Conservation (phyloP, 2,888 invertebrate genomes). For the Caenorhabditis sp. region DNA sequence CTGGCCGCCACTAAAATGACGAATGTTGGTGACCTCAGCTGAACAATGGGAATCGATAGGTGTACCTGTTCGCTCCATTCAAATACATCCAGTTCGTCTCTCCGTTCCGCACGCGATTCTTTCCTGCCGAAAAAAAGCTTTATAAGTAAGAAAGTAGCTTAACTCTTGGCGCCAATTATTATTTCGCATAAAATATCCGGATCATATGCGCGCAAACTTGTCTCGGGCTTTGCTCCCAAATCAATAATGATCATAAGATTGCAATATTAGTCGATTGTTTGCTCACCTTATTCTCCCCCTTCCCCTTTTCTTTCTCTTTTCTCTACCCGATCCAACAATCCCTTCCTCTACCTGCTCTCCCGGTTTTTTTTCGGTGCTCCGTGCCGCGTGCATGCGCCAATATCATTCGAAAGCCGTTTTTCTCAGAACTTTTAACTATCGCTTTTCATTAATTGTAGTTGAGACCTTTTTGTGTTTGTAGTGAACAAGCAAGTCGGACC, state of each 20-base stretch:
- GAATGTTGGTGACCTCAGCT: constrained; percentile 28
- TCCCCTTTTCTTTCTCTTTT: not conserved
- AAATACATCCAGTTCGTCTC: constrained; percentile 2
- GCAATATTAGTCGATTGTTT: constrained; percentile 56
- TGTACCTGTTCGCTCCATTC: no score
- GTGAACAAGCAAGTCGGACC: no score
- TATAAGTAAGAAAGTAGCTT: no score
- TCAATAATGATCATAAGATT: constrained; percentile 57
- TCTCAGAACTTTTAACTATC: not conserved
- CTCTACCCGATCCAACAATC: constrained; percentile 28
- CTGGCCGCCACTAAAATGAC: constrained; percentile 15
- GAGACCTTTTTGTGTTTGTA: not conserved
- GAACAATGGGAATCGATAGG: constrained; percentile 43
- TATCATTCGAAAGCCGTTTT: not conserved
- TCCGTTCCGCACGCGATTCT: constrained; percentile 14
- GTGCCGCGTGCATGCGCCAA: not conserved
- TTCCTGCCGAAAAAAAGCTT: no score
- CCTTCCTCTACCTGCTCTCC: constrained; percentile 15
- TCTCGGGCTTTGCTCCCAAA: constrained; percentile 14
- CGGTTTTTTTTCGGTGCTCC: constrained; percentile 14
- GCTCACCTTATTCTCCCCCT: constrained; percentile 40
- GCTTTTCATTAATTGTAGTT: not conserved
- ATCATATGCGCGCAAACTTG: constrained; percentile 42
- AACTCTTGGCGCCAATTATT: not conserved
- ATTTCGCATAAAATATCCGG: constrained; percentile 40